Evolutionary conservation across 23 tunicate genomes (phyloP), one percentile per base, ranked within the genome.

Genomic region (Botrylloides violaceus): DNA sequence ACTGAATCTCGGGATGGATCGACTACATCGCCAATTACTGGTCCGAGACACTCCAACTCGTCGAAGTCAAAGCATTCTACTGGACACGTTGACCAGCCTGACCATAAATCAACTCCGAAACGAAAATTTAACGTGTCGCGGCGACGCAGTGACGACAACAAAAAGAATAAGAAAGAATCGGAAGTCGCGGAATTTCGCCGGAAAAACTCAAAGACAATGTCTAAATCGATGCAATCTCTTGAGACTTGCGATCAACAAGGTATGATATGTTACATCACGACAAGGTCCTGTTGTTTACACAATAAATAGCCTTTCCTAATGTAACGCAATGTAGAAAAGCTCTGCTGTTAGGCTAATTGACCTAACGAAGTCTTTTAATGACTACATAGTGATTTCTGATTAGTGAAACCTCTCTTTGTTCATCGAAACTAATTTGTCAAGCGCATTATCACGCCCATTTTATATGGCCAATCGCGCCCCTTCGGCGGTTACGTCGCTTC

Each of bases 81-180:
- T 27, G n/a, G n/a, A 23, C 30, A 68, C 19, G 25, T 5, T 4
- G 30, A 24, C 5, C 20, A 19, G 22, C 31, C 57, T 0, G 74
- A 68, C 1, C 18, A 22, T 7, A 68, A 68, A 68, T 36, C 74
- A 9, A 68, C 74, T 5, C 74, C 74, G 2, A 68, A 68, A 22
- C 23, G 47, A 37, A 68, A 68, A 22, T 37, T 68, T 30, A 68
- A 68, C 30, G 28, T 68, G 29, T 19, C 49, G 22, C 21, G 74
- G 47, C 36, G 74, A 37, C 36, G 2, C 9, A 68, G 74, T 43
- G 74, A 68, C 36, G 74, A 68, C 74, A 20, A 23, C 12, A 68
- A 68, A 43, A 68, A 37, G 47, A 68, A 68, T 35, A 68, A 68
- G 28, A 3, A 39, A 5, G 56, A 12, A 43, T 0, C 37, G 49